A percentile compares a stretch with the other conserved stretches of the same genome.
These are phyloP conservation scores for Acholoe squamosa DNA, from an alignment of 2,888 invertebrate species.

Conservation along the genomic window DNA sequence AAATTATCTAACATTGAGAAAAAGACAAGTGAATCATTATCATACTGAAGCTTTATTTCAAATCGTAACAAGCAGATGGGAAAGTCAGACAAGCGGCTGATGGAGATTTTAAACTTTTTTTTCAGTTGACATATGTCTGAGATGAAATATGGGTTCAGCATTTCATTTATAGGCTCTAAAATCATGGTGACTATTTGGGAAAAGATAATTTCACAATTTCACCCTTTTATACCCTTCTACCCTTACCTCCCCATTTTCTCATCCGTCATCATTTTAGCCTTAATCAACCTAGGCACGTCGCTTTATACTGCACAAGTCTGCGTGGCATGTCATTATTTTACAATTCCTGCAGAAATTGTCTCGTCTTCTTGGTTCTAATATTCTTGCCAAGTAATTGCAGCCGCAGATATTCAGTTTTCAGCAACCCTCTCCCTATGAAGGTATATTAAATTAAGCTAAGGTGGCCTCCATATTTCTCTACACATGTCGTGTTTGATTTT, in stretches of 20 bases:
- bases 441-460: conserved; percentile 35
- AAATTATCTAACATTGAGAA: too few relatives aligned
- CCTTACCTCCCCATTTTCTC: background rate
- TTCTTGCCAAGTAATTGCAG: background rate
- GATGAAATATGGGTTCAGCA: too few relatives aligned
- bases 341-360: background rate
- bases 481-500: conserved; percentile 38
- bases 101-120: too few relatives aligned
- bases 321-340: background rate
- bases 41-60: too few relatives aligned
- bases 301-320: too few relatives aligned
- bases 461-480: background rate
- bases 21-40: too few relatives aligned
- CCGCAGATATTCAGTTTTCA: background rate
- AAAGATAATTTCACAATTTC: background rate
- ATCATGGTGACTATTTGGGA: too few relatives aligned
- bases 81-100: too few relatives aligned
- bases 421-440: background rate
- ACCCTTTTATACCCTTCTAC: background rate
- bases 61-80: too few relatives aligned
- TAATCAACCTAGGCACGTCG: background rate
- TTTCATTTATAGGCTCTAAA: too few relatives aligned
- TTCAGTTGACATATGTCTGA: too few relatives aligned
- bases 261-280: background rate
- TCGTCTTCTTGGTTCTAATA: conserved; percentile 6